Evolutionary conservation across 2,113 vertebrate species (phyloP).

Genomic region (Mesitornis unicolor): DNA sequence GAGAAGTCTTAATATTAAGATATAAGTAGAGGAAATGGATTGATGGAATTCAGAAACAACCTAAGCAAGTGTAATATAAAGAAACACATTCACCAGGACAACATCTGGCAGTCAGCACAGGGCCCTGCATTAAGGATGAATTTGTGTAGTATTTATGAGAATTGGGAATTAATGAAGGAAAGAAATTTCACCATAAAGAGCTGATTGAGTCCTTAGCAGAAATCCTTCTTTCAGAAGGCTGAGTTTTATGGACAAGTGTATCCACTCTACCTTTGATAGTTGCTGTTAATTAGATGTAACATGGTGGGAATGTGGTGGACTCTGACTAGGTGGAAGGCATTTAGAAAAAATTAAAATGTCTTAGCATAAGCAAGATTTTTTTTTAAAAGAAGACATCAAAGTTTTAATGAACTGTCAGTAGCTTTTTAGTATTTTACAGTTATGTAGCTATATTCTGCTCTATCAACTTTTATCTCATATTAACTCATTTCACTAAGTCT

Average conservation of each 20-base stretch:
- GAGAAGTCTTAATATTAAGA: not conserved
- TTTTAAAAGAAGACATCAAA: not conserved
- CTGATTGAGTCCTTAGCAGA: not conserved
- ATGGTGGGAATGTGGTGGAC: not conserved
- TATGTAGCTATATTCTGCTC: not conserved
- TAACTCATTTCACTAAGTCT: not conserved
- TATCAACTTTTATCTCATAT: not conserved
- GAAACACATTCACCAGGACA: not conserved
- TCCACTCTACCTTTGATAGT: not conserved
- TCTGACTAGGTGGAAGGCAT: not conserved
- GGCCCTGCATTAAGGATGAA: not conserved
- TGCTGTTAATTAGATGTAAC: not conserved
- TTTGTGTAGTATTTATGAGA: not conserved
- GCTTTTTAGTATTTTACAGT: not conserved
- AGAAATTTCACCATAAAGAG: not conserved
- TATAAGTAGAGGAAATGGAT: not conserved
- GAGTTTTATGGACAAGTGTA: not conserved
- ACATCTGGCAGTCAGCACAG: not conserved
- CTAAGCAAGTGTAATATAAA: not conserved
- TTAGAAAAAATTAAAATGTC: not conserved
- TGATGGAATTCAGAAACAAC: not conserved
- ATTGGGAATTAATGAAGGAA: not conserved
- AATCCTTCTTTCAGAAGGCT: not conserved
- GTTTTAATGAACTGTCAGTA: not conserved
- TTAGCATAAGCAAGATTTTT: not conserved